Evolutionary conservation across 1,140 invertebrate species (phyloP), one percentile per base, ranked within the genome.

Genomic region (Drosophila lini): DNA sequence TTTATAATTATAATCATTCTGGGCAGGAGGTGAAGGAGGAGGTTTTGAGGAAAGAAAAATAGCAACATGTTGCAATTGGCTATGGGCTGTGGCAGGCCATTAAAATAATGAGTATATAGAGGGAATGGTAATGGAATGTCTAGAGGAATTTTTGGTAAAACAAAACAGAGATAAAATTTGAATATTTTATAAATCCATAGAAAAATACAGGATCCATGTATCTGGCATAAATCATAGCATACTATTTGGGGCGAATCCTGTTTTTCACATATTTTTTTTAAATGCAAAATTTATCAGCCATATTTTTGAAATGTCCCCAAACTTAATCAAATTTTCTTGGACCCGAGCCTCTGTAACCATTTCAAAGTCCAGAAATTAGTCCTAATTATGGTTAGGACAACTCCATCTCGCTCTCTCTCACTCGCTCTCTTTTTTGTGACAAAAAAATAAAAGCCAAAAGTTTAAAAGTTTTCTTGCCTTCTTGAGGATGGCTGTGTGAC

Each of bases 1-100:
- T 42, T 71, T 71, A 71, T 71, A 71, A 71, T 71, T 70, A 71
- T 69, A 70, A 70, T 58, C 65, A 28, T 58, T 32, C 34, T 22
- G 16, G 36, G n/a, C 2, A 22, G 19, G 22, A 13, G 57, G 13
- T 34, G 25, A 0, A 5, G 16, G 31, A n/a, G 45, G 16, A 62
- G 40, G 11, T 22, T 63, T 19, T 63, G 38, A 22, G 28, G 38
- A 34, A 44, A 52, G 36, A 59, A 38, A 38, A 70, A 50, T 45
- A 13, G 25, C 57, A 59, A 71, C 36, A 36, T 59, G 25, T 42
- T 58, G 69, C 44, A 71, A 71, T 47, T 50, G 22, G 9, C 36
- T 53, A 42, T 22, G 19, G 36, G 32, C 3, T 53, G 13, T 44
- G 32, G 65, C n/a, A 55, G 42, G 10, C 32, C 38, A 36, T 44